These are phyloP conservation scores for Imbricaverruca yamaguchii DNA, from an alignment of 2,888 invertebrate species.

Conservation along the genomic window DNA sequence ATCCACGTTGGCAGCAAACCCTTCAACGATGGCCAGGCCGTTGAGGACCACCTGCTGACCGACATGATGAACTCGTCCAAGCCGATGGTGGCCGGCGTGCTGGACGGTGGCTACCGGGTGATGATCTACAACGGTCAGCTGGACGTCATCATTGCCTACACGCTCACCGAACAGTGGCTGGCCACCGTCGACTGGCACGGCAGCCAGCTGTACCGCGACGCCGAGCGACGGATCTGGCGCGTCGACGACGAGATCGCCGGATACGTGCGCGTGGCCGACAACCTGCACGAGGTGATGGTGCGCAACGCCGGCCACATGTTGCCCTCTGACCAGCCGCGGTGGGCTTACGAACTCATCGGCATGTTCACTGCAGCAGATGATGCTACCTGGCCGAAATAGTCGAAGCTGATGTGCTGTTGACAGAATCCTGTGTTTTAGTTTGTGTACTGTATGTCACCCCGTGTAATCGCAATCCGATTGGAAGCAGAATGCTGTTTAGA, in stretches of 20 bases:
- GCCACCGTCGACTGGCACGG: constrained; percentile 60
- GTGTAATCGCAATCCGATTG: no score
- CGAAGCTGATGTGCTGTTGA: no score
- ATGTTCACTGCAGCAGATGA: no score
- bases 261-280: constrained; percentile 62
- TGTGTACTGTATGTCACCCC: no score
- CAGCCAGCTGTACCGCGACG: constrained; percentile 56
- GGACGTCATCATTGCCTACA: constrained; percentile 84
- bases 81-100: constrained; percentile 38
- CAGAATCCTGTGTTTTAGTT: no score
- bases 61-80: constrained; percentile 79
- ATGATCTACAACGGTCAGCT: constrained; percentile 83
- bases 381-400: no score
- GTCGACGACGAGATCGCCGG: constrained; percentile 58
- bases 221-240: constrained; percentile 60
- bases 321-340: constrained; percentile 67
- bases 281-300: constrained; percentile 64
- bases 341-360: constrained; percentile 64
- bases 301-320: constrained; percentile 77
- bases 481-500: no score
- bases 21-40: constrained; percentile 55
- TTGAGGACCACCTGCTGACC: constrained; percentile 59
- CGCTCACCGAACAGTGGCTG: constrained; percentile 71
- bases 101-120: constrained; percentile 51
- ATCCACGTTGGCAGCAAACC: constrained; percentile 77